Conservation (phyloP, 2,888 invertebrate genomes). For the Dicycla oo region DNA sequence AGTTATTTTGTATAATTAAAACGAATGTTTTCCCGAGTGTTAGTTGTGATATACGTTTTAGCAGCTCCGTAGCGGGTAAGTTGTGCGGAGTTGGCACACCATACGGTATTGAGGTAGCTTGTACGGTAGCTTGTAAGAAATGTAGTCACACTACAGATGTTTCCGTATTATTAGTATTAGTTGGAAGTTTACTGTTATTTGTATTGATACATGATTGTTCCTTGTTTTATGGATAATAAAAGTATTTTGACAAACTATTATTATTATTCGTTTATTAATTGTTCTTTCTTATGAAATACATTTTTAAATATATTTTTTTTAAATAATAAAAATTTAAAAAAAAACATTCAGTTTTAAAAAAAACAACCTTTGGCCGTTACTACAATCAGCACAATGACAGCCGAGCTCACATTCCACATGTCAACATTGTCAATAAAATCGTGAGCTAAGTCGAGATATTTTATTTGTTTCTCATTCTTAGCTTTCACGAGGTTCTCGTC, state of each 20-base stretch:
- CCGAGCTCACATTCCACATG: too few relatives aligned
- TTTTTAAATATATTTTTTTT: too few relatives aligned
- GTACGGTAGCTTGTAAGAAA: constrained; percentile 68
- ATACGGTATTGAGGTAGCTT: constrained; percentile 35
- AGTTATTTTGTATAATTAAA: constrained; percentile 54
- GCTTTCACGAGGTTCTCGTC: too few relatives aligned
- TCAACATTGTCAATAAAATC: too few relatives aligned
- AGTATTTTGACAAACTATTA: constrained; percentile 68
- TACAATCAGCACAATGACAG: too few relatives aligned
- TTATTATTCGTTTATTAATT: too few relatives aligned
- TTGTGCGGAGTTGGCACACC: constrained; percentile 20
- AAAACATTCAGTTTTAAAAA: too few relatives aligned
- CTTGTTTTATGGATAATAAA: constrained; percentile 77
- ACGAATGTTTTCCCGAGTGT: constrained; percentile 51
- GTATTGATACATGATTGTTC: constrained; percentile 76
- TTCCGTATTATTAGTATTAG: constrained; percentile 68
- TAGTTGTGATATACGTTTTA: constrained; percentile 57
- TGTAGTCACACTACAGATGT: constrained; percentile 68
- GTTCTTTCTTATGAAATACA: too few relatives aligned
- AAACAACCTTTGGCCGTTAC: too few relatives aligned
- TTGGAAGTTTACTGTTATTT: constrained; percentile 63
- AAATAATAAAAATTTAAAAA: too few relatives aligned
- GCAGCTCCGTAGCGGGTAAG: constrained; percentile 11
- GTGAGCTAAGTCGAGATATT: too few relatives aligned
- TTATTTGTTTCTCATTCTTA: too few relatives aligned